Evolutionary conservation across 2,113 vertebrate species (phyloP).

Genomic region (Charadrius vociferus): DNA sequence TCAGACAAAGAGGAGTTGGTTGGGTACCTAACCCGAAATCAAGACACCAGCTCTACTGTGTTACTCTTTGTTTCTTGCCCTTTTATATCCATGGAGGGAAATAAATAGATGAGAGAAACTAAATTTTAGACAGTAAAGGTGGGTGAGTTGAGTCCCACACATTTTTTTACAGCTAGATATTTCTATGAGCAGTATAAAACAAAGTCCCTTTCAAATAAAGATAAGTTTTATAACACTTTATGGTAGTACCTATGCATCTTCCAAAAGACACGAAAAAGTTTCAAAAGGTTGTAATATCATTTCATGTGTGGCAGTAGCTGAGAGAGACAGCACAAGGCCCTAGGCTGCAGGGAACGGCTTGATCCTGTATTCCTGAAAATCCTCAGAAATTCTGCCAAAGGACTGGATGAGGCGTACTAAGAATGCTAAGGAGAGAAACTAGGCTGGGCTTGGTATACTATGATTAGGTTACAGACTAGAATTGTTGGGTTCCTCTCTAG

Average conservation of each 20-base stretch:
- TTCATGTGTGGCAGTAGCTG: neutral
- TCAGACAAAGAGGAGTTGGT: neutral
- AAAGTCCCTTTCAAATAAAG: neutral
- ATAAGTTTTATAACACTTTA: neutral
- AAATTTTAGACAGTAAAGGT: neutral
- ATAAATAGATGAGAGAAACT: neutral
- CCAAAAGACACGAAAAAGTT: neutral
- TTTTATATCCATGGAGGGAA: neutral
- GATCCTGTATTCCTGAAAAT: neutral
- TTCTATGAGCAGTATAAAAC: neutral
- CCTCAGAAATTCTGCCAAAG: neutral
- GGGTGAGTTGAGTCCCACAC: neutral
- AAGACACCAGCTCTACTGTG: neutral
- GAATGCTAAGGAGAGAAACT: neutral
- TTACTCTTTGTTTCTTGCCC: neutral
- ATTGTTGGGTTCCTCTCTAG: neutral
- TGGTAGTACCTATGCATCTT: neutral
- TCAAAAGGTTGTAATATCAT: neutral
- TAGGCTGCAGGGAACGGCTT: neutral
- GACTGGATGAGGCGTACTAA: neutral
- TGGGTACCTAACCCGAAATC: neutral
- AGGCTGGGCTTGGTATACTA: neutral
- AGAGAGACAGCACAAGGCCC: neutral
- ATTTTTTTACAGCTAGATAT: neutral
- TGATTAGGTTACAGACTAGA: neutral